A percentile compares a stretch with the other conserved stretches of the same genome.
Conservation (phyloP, 2,113 vertebrate genomes). For the Circaetus gallicus region DNA sequence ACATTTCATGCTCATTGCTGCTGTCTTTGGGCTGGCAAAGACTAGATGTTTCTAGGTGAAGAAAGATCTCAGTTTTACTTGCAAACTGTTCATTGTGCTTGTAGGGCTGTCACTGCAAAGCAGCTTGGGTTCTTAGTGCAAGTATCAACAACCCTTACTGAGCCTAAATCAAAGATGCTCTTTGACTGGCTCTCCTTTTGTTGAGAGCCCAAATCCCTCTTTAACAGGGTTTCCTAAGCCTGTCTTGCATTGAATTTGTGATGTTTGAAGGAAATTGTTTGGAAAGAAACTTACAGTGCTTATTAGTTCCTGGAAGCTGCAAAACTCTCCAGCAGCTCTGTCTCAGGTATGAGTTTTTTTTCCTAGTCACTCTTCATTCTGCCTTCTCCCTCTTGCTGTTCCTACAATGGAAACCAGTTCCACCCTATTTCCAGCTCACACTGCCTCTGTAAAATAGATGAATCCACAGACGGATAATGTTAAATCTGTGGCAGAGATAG, state of each 20-base stretch:
- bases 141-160: background rate
- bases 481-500: background rate
- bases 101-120: background rate
- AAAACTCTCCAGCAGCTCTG: background rate
- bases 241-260: background rate
- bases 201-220: background rate
- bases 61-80: background rate
- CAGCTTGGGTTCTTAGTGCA: background rate
- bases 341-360: background rate
- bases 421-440: background rate
- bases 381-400: background rate
- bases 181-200: background rate
- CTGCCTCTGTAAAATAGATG: background rate
- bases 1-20: background rate
- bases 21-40: background rate
- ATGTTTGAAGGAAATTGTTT: background rate
- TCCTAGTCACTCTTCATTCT: background rate
- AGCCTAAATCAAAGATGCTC: background rate
- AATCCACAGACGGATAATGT: background rate
- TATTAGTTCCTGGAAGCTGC: background rate
- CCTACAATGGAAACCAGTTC: background rate
- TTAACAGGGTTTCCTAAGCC: background rate
- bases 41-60: background rate
- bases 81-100: background rate
- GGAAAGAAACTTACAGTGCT: background rate